Base-by-base conservation (phyloP, 2,797 vertebrate species). In the Ctenopoma kingsleyae region DNA sequence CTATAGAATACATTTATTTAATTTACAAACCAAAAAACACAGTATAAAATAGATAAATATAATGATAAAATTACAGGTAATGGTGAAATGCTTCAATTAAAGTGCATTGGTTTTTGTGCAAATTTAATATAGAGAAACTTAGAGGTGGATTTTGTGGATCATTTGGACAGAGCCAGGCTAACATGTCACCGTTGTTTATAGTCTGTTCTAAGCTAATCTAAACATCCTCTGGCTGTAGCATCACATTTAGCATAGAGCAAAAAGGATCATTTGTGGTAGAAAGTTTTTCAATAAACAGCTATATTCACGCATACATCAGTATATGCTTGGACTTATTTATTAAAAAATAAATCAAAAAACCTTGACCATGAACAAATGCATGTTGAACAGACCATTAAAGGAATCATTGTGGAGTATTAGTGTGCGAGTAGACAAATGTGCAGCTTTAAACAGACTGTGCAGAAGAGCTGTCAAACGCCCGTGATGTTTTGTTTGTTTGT, bases 401-500 rank as follows among this genome's bases (percentile, higher is more conserved):
- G 32, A 40, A 27, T 55, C 27, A 47, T 25, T 4, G 22, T 17
- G 53, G 22, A 49, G 23, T 6, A 22, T 40, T 43, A 6, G 47
- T 71, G 13, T 2, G 9, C 0, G 2, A 6, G 25, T 3, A 38
- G 40, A 63, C 23, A 5, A n/a, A 67, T 32, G 44, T 22, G 6
- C 40, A 25, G 56, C n/a, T 69, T 44, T 54, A 27, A 56, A 41
- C 5, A 11, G 52, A 41, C 9, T 35, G 60, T 9, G 22, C 68
- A 61, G 54, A 49, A 51, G 40, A 16, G 40, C 46, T 22, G 53
- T 64, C 76, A 76, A 4, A 30, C 35, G 4, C 25, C 20, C 16
- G 0, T 25, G 16, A 30, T 20, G 55, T 57, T 70, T 60, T 52
- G 11, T 32, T 38, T 38, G 36, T 67, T 57, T 65, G 43, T 70